Base-by-base conservation (phyloP, 2,113 vertebrate genomes). In the Macquaria australasica region DNA sequence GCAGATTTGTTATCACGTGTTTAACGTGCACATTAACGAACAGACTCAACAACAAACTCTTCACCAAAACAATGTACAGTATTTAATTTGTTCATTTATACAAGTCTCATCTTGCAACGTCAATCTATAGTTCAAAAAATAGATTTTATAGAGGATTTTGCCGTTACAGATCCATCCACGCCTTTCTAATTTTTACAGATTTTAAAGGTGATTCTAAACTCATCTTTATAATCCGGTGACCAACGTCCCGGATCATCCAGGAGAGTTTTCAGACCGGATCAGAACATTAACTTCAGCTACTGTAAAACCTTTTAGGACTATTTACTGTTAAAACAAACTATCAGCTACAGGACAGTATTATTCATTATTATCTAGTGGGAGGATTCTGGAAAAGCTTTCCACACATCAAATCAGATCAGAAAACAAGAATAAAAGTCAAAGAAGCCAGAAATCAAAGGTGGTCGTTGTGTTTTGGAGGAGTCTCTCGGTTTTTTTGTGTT, bases 31-130 rank as follows among this genome's bases (percentile, higher is more conserved):
- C 34, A 20, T 11, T 7, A 86, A 75, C 63, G n/a, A 87, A 77
- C 59, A 85, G 10, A 48, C 45, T 48, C 45, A 0, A 48, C 45
- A 84, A 55, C 58, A 71, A 12, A 77, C 48, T 50, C 69, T 48
- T 88, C 73, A 86, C 69, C 86, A 89, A 87, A 91, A 90, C 89
- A 91, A 90, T 84, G 82, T 90, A 91, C 88, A 92, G 66, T 63
- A 64, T 94, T 93, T 90, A 90, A 87, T 93, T 77, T 89, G 68
- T 90, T 85, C 82, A 87, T 92, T 90, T 92, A 73, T 88, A 91
- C 89, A 92, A 66, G 83, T 75, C 43, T 87, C 70, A 86, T 75
- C 45, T 39, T 82, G 71, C 45, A 80, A 9, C 28, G 8, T 83
- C 84, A 74, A 88, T 87, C 84, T 91, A 86, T 5, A 88, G 48